Conservation (phyloP, 2,888 invertebrate species). For the Mythimna ferrago region DNA sequence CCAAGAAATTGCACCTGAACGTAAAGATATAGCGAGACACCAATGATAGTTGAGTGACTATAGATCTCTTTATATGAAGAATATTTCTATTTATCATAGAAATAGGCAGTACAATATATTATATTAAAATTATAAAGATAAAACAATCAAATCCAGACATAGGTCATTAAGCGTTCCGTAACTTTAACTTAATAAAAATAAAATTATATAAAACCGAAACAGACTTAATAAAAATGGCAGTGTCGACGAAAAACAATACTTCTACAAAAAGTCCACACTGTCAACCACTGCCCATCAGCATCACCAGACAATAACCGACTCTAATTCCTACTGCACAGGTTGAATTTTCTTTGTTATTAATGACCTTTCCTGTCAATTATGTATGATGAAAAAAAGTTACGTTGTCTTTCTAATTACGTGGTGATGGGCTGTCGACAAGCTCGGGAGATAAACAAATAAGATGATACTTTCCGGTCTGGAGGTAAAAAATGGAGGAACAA, state of each 20-base stretch:
- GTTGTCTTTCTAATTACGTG: conserved; percentile 87
- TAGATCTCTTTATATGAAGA: no score
- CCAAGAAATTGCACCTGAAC: background rate
- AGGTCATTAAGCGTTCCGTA: conserved; percentile 25
- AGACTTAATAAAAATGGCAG: conserved; percentile 82
- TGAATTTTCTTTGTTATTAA: conserved; percentile 31
- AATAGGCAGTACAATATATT: background rate
- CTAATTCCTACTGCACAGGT: background rate
- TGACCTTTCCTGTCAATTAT: conserved; percentile 82
- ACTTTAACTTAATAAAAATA: conserved; percentile 20
- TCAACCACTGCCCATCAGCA: conserved; percentile 68
- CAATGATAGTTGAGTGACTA: no score
- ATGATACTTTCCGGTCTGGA: conserved; percentile 83
- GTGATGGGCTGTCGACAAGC: conserved; percentile 85
- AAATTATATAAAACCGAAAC: conserved; percentile 64
- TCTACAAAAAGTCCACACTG: conserved; percentile 77
- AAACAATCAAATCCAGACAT: conserved; percentile 7
- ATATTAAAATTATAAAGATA: no score
- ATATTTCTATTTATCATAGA: background rate
- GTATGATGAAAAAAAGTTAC: conserved; percentile 79
- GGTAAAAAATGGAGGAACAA: conserved; percentile 64
- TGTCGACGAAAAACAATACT: conserved; percentile 84
- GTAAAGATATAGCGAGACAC: background rate
- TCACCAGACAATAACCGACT: conserved; percentile 40
- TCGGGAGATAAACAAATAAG: conserved; percentile 88